phyloP scores from a whole-genome alignment of 2,797 vertebrate genomes.

The Hirundo rustica region DNA sequence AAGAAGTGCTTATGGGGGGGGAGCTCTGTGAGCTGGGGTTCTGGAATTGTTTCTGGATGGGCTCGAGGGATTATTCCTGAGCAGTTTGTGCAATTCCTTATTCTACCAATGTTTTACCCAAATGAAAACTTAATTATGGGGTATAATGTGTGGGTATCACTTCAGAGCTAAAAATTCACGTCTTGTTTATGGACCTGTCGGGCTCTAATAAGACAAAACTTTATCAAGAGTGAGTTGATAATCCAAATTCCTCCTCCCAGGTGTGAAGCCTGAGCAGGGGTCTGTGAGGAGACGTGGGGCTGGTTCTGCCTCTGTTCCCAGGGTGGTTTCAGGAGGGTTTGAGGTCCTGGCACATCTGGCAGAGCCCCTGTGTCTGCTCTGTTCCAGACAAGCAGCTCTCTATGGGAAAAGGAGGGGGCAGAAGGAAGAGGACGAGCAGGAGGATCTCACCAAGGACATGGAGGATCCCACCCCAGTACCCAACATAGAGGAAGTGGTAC shows the following conservation, averaged over 20 bases:
- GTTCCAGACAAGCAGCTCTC: slow-evolving; percentile 82
- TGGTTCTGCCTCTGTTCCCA: not conserved
- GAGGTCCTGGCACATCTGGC: not conserved
- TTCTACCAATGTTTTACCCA: not conserved
- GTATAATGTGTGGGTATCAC: not conserved
- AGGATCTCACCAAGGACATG: slow-evolving; percentile 95
- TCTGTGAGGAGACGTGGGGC: not conserved
- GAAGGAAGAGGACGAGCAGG: slow-evolving; percentile 93
- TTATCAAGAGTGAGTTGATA: not conserved
- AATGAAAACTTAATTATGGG: not conserved
- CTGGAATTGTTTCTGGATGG: not conserved
- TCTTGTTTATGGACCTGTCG: not conserved
- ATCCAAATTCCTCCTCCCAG: not conserved
- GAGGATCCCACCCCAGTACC: slow-evolving; percentile 95
- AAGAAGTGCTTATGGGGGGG: not conserved
- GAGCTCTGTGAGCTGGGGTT: not conserved
- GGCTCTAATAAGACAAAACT: not conserved
- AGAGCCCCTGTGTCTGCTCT: not conserved
- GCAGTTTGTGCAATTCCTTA: not conserved
- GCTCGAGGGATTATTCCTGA: not conserved
- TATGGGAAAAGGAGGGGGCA: slow-evolving; percentile 92
- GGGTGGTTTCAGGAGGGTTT: not conserved
- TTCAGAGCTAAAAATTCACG: not conserved
- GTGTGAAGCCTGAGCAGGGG: not conserved
- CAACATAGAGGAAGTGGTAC: slow-evolving; percentile 92